A percentile compares a stretch with the other conserved stretches of the same genome.
phyloP scores from a whole-genome alignment of 2,797 vertebrate genomes.

The Apodemus agrarius region DNA sequence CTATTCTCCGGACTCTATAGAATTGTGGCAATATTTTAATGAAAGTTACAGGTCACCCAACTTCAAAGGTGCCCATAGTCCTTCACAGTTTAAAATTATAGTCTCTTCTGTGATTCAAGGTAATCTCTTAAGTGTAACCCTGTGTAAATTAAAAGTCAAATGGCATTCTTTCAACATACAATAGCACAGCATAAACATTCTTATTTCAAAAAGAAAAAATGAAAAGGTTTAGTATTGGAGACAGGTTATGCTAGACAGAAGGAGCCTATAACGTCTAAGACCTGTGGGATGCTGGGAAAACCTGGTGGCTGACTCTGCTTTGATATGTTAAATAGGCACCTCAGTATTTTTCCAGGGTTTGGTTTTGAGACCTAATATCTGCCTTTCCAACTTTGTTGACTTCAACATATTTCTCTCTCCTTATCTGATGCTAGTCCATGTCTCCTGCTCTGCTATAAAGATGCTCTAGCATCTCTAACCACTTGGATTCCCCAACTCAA shows the following conservation, averaged over 20 bases:
- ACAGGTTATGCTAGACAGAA: neutral
- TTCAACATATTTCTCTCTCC: neutral
- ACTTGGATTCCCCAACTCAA: neutral
- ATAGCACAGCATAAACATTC: neutral
- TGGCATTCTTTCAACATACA: neutral
- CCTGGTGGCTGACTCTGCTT: neutral
- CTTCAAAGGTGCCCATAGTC: neutral
- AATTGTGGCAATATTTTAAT: neutral
- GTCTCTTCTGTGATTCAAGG: neutral
- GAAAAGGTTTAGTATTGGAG: neutral
- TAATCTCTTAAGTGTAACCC: neutral
- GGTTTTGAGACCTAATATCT: neutral
- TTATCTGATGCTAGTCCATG: neutral
- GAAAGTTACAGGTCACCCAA: neutral
- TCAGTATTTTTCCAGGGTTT: neutral
- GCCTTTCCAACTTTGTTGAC: neutral
- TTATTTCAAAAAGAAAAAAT: neutral
- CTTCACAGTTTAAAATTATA: neutral
- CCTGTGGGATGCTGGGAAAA: neutral
- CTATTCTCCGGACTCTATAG: neutral
- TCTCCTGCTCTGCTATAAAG: neutral
- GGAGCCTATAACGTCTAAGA: neutral
- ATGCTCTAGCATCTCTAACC: neutral
- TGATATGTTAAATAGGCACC: neutral
- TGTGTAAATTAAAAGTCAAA: neutral